Percentiles rank a stretch among this genome's conserved stretches.
Evolutionary conservation across 2,797 vertebrate species (phyloP).

Genomic region (Crenuchus spilurus): DNA sequence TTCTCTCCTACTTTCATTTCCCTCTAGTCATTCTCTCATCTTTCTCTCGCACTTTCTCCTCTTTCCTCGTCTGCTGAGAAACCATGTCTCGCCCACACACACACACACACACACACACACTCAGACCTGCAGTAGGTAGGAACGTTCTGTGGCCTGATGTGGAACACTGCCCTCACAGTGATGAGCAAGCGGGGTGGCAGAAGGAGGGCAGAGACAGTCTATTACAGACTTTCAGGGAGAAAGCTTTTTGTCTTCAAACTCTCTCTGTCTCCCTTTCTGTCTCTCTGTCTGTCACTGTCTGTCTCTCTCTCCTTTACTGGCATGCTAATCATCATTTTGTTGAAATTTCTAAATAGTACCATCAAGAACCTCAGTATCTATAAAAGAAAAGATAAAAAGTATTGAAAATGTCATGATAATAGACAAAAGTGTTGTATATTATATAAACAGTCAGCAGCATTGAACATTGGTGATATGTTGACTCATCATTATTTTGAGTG

Average conservation of each 20-base stretch:
- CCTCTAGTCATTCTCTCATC: not conserved
- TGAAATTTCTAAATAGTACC: too few species aligned
- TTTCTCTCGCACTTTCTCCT: not conserved
- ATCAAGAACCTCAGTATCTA: too few species aligned
- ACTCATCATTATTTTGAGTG: too few species aligned
- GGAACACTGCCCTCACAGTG: not conserved
- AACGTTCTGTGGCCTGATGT: not conserved
- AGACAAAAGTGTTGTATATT: too few species aligned
- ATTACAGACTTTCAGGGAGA: not conserved
- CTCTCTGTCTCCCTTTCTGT: too few species aligned
- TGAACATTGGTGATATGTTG: too few species aligned
- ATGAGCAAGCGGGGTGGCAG: not conserved
- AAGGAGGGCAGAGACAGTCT: not conserved
- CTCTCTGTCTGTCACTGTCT: too few species aligned
- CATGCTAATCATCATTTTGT: too few species aligned
- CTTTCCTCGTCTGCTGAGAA: not conserved
- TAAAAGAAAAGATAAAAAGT: too few species aligned
- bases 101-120: not conserved
- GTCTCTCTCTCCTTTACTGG: too few species aligned
- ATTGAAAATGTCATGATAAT: too few species aligned
- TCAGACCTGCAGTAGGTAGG: not conserved
- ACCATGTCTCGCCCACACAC: not conserved
- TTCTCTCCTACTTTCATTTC: slow-evolving; percentile 7
- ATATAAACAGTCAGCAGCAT: too few species aligned
- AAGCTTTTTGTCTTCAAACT: not conserved